These are phyloP conservation scores for Petroica traversi DNA, from an alignment of 2,113 vertebrate genomes.

Conservation along the genomic window DNA sequence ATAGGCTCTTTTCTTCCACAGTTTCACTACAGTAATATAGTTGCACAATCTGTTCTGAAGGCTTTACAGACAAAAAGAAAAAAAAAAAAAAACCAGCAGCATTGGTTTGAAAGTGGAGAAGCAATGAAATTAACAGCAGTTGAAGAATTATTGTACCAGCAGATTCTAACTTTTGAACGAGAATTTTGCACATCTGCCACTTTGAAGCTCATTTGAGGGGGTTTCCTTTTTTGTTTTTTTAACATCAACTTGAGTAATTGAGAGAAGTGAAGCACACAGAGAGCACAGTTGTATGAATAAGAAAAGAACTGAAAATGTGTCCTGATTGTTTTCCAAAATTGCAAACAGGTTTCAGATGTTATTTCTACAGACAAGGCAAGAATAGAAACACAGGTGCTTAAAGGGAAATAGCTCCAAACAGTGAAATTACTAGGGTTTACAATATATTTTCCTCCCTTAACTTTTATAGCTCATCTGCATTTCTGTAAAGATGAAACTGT, in stretches of 20 bases:
- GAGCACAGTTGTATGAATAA: conserved; percentile 52
- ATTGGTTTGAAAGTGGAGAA: not conserved
- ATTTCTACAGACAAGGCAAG: conserved; percentile 20
- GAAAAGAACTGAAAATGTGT: conserved; percentile 55
- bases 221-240: not conserved
- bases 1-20: not conserved
- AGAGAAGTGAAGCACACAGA: conserved; percentile 46
- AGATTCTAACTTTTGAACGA: conserved; percentile 36
- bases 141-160: conserved; percentile 21
- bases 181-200: conserved; percentile 60
- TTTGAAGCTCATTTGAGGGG: conserved; percentile 48
- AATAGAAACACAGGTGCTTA: conserved; percentile 40
- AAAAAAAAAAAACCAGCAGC: not conserved
- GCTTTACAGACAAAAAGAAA: not conserved
- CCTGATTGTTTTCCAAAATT: conserved; percentile 65
- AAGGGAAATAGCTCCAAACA: conserved; percentile 12
- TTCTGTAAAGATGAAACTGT: not conserved
- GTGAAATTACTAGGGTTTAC: not conserved
- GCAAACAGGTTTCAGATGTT: conserved; percentile 61
- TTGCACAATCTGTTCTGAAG: not conserved
- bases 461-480: conserved; percentile 20
- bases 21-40: not conserved
- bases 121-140: not conserved
- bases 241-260: conserved; percentile 60
- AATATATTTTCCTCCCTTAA: not conserved